These are phyloP conservation scores for Poicephalus gulielmi DNA, from an alignment of 2,113 vertebrate genomes.

Conservation along the genomic window DNA sequence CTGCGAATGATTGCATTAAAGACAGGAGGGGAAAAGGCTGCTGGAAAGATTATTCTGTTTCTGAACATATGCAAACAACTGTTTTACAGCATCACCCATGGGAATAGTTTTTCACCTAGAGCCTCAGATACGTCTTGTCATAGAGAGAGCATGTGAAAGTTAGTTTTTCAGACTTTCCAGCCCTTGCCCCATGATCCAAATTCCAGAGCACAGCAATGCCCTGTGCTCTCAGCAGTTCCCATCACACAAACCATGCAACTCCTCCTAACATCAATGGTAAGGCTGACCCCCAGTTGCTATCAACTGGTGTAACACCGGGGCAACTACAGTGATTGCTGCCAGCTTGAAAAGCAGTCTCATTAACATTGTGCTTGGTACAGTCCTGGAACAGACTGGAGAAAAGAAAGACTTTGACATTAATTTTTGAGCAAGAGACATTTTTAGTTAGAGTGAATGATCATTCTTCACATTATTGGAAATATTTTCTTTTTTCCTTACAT, in stretches of 20 bases:
- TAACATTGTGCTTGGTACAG: neutral
- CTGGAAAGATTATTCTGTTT: neutral
- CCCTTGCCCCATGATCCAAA: neutral
- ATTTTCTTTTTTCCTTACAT: neutral
- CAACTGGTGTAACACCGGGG: neutral
- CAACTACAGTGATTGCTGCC: fast-evolving
- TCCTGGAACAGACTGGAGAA: neutral
- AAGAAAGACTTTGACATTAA: neutral
- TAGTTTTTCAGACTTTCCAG: neutral
- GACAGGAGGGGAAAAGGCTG: neutral
- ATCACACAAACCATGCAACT: fast-evolving
- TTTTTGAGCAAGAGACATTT: neutral
- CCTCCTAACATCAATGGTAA: neutral
- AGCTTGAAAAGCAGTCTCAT: neutral
- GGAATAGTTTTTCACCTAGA: neutral
- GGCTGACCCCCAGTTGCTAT: neutral
- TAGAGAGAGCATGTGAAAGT: neutral
- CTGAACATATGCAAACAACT: neutral
- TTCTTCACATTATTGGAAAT: neutral
- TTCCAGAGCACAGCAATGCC: neutral
- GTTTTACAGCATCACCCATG: fast-evolving
- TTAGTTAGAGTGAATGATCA: neutral
- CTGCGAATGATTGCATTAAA: neutral
- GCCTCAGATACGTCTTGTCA: neutral
- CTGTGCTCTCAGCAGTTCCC: neutral